Percentiles rank a stretch among this genome's conserved stretches.
phyloP scores from a whole-genome alignment of 2,113 vertebrate species.

The Tetraodon nigroviridis region DNA sequence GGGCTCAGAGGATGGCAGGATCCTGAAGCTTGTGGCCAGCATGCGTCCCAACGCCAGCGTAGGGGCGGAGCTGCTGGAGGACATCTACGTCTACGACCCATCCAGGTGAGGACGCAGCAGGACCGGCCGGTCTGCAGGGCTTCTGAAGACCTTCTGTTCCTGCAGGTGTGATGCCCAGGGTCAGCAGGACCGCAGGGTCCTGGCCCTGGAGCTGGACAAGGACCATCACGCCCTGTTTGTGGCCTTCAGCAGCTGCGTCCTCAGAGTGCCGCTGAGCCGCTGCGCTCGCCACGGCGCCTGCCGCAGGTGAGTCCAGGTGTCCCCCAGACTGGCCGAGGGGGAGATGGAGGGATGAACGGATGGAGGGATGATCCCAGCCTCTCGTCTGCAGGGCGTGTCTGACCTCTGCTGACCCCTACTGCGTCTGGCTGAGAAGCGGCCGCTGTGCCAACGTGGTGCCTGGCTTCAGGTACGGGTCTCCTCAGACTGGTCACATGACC shows the following conservation, averaged over 20 bases:
- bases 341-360: background rate
- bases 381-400: conserved; percentile 50
- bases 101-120: conserved; percentile 28
- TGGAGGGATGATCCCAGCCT: background rate
- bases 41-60: conserved; percentile 39
- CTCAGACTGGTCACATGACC: too few relatives aligned
- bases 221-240: conserved; percentile 81
- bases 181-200: conserved; percentile 69
- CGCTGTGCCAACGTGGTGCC: conserved; percentile 53
- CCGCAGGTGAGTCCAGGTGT: conserved; percentile 59
- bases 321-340: too few relatives aligned
- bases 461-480: conserved; percentile 53
- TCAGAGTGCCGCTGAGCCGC: conserved; percentile 80
- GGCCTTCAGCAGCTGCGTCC: conserved; percentile 81
- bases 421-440: conserved; percentile 62
- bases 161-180: conserved; percentile 77
- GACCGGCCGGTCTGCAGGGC: too few relatives aligned
- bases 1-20: conserved; percentile 80
- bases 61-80: conserved; percentile 78
- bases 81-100: conserved; percentile 81
- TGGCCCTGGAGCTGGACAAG: conserved; percentile 80
- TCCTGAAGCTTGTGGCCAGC: conserved; percentile 82
- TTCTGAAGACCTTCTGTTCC: background rate
- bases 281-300: conserved; percentile 74
- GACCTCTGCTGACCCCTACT: conserved; percentile 64